A percentile compares a stretch with the other conserved stretches of the same genome.
Conservation (phyloP, 2,113 vertebrate species). For the Hippolais icterina region DNA sequence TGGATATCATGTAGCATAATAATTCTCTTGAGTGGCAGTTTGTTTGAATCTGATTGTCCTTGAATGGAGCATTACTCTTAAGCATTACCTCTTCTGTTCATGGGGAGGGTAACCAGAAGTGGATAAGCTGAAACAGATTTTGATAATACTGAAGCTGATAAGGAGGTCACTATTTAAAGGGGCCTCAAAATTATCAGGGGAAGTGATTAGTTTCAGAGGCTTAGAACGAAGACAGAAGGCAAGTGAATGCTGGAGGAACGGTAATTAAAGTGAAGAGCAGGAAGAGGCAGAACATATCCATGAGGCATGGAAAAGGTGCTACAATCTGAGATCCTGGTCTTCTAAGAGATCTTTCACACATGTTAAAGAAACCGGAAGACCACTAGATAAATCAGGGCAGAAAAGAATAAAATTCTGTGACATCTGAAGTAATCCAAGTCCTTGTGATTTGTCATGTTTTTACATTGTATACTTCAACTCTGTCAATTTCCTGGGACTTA, state of each 20-base stretch:
- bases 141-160: background rate
- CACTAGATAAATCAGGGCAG: background rate
- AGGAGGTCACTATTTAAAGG: background rate
- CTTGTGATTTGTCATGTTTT: background rate
- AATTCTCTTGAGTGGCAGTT: background rate
- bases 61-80: background rate
- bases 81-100: background rate
- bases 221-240: background rate
- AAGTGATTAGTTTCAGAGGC: background rate
- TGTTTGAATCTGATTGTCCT: background rate
- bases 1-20: background rate
- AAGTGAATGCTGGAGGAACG: background rate
- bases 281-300: background rate
- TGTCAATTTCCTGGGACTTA: background rate
- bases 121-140: background rate
- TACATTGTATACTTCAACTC: background rate
- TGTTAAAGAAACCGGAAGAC: background rate
- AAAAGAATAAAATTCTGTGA: background rate
- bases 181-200: background rate
- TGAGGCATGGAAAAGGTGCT: background rate
- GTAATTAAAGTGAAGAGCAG: background rate
- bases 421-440: background rate
- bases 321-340: background rate
- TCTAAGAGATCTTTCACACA: background rate
- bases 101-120: background rate